Conservation (phyloP, 2,888 invertebrate species). For the Cosmia trapezina region DNA sequence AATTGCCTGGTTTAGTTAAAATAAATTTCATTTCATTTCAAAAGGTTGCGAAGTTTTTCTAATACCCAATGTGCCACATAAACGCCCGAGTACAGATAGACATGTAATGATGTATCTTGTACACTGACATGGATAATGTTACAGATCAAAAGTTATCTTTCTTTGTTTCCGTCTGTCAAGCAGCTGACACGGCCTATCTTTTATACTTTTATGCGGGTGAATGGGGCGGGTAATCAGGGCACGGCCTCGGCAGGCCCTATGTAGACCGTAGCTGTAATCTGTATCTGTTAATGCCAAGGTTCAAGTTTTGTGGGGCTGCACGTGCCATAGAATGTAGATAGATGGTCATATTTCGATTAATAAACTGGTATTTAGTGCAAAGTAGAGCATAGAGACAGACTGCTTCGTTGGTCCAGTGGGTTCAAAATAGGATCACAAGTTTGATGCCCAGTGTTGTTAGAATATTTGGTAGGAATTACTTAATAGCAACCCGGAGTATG, state of each 20-base stretch:
- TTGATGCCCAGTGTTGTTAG: background rate
- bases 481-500: background rate
- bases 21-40: no score
- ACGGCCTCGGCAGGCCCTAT: constrained; percentile 35
- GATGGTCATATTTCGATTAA: background rate
- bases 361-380: background rate
- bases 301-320: constrained; percentile 20
- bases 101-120: no score
- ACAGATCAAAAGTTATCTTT: constrained; percentile 27
- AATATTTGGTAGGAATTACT: no score
- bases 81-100: no score
- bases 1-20: no score
- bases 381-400: background rate
- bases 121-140: background rate
- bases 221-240: constrained; percentile 48
- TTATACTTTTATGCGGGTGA: constrained; percentile 18
- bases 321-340: background rate
- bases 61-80: no score
- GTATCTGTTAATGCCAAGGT: constrained; percentile 43
- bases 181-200: constrained; percentile 28
- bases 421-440: background rate
- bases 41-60: no score
- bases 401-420: no score
- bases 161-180: background rate
- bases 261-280: constrained; percentile 7